A percentile compares a stretch with the other conserved stretches of the same genome.
Evolutionary conservation across 2,888 invertebrate genomes (phyloP).

Genomic region (Eupithecia insigniata): DNA sequence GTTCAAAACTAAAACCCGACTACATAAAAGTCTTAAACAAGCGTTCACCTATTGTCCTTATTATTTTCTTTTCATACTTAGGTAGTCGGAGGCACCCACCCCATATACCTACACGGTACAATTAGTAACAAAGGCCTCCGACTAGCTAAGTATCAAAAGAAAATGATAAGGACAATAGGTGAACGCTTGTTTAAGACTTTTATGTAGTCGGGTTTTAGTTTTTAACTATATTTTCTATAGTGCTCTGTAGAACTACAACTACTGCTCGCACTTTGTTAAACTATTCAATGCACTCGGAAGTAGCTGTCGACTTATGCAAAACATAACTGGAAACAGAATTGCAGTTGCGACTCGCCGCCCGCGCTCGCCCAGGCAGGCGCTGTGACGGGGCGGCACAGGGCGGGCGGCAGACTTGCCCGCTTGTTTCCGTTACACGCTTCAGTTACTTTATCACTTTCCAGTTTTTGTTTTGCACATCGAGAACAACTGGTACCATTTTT

Average conservation of each 20-base stretch:
- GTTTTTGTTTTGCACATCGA: background rate
- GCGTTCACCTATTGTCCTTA: no score
- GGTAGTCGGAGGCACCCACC: no score
- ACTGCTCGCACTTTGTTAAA: slow-evolving; percentile 5
- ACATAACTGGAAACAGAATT: slow-evolving; percentile 12
- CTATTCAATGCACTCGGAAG: slow-evolving; percentile 22
- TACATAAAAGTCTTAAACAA: no score
- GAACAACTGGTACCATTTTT: background rate
- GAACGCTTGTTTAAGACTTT: no score
- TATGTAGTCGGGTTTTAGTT: no score
- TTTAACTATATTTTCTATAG: no score
- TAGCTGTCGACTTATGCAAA: slow-evolving; percentile 18
- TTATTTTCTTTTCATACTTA: no score
- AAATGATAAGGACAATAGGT: no score
- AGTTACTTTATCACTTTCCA: background rate
- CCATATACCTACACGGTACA: no score
- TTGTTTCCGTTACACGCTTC: background rate
- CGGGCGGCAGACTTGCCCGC: background rate
- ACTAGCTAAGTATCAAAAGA: no score
- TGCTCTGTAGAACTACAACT: background rate
- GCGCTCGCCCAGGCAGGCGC: background rate
- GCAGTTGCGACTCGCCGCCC: background rate
- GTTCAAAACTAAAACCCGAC: no score
- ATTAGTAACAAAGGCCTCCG: no score
- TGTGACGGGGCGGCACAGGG: background rate